Percentiles rank a stretch among this genome's conserved stretches.
phyloP scores from a whole-genome alignment of 2,113 vertebrate species.

The Picathartes gymnocephalus region DNA sequence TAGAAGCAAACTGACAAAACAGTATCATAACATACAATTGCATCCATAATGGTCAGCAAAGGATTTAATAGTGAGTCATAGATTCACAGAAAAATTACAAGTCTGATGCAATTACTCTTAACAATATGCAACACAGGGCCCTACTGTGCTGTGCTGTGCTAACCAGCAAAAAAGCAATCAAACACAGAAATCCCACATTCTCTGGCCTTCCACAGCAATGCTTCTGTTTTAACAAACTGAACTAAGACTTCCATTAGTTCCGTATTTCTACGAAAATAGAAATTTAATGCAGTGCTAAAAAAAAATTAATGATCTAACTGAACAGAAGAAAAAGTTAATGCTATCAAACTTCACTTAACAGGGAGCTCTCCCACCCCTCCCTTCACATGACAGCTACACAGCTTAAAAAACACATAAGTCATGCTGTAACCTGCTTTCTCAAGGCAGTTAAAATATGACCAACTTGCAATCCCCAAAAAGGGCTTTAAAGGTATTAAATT shows the following conservation, averaged over 20 bases:
- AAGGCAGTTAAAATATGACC: conserved; percentile 4
- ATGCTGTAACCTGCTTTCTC: conserved; percentile 31
- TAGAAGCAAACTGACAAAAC: not conserved
- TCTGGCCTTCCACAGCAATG: not conserved
- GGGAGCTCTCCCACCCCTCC: not conserved
- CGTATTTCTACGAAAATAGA: not conserved
- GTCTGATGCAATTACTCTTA: not conserved
- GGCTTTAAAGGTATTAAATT: conserved; percentile 28
- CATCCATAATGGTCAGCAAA: not conserved
- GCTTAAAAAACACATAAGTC: not conserved
- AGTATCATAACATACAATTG: not conserved
- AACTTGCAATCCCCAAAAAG: not conserved
- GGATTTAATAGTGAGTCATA: not conserved
- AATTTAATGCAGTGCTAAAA: not conserved
- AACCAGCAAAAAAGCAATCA: not conserved
- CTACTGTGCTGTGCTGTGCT: not conserved
- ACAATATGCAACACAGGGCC: not conserved
- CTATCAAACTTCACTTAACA: not conserved
- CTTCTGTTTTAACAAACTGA: not conserved
- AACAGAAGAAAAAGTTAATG: not conserved
- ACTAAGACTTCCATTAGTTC: not conserved
- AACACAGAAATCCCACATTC: not conserved
- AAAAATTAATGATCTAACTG: not conserved
- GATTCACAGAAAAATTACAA: not conserved
- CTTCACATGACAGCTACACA: not conserved